A percentile compares a stretch with the other conserved stretches of the same genome.
Conservation (phyloP, 2,888 invertebrate genomes). For the Dasysyrphus tricinctus region DNA sequence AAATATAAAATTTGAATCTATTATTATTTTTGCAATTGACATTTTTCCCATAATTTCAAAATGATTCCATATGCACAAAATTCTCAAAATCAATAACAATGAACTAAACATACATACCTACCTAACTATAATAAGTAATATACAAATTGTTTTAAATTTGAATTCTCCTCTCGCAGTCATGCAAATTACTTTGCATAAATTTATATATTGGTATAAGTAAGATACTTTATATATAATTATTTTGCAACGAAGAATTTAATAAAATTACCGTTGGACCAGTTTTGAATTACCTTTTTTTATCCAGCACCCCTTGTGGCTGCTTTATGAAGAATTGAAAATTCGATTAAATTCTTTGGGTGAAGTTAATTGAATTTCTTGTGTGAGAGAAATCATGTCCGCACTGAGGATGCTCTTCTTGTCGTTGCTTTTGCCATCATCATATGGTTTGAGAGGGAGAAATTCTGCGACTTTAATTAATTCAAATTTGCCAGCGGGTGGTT, state of each 20-base stretch:
- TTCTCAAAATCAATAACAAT: neutral
- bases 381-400: slow-evolving; percentile 3
- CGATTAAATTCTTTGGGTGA: slow-evolving; percentile 16
- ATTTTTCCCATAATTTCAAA: neutral
- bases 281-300: slow-evolving; percentile 13
- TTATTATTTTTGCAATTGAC: too few species aligned
- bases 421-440: neutral
- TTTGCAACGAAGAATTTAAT: slow-evolving; percentile 14
- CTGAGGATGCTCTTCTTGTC: neutral
- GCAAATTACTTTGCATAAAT: neutral
- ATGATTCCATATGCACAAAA: neutral
- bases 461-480: slow-evolving; percentile 11
- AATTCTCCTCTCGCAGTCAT: neutral
- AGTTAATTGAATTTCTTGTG: slow-evolving; percentile 18
- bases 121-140: neutral
- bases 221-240: neutral
- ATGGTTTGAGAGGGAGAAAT: neutral
- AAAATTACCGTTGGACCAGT: slow-evolving; percentile 7
- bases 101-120: neutral
- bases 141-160: neutral
- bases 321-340: slow-evolving; percentile 26
- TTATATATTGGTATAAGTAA: too few species aligned
- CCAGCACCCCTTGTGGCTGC: neutral
- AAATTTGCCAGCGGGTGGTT: slow-evolving; percentile 5
- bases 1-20: too few species aligned